phyloP scores from a whole-genome alignment of 2,888 invertebrate species.

The Eremobia ochroleuca region DNA sequence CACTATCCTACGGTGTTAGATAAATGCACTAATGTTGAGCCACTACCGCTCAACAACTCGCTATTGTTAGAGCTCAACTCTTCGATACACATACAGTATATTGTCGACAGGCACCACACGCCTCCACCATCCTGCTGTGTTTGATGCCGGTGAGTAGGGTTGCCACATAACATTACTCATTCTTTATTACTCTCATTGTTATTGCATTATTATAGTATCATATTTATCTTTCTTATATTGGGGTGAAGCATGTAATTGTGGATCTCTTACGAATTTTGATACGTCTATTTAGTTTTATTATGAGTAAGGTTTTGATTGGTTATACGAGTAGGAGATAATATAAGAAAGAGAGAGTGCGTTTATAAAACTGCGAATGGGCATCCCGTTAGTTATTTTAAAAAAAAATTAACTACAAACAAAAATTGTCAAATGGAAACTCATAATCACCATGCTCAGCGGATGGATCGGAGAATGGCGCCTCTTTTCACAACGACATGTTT shows the following conservation, averaged over 20 bases:
- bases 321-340: background rate
- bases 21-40: too few relatives aligned
- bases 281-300: background rate
- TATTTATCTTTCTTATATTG: slow-evolving; percentile 21
- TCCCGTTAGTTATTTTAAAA: too few relatives aligned
- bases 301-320: background rate
- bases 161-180: slow-evolving; percentile 45
- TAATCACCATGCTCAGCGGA: background rate
- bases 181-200: slow-evolving; percentile 41
- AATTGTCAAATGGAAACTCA: background rate
- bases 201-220: slow-evolving; percentile 36
- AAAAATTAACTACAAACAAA: background rate
- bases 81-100: slow-evolving; percentile 47
- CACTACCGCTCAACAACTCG: background rate
- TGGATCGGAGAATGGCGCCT: background rate
- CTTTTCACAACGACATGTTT: background rate
- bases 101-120: slow-evolving; percentile 61
- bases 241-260: slow-evolving; percentile 7
- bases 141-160: slow-evolving; percentile 60
- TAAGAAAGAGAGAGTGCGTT: background rate
- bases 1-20: too few relatives aligned
- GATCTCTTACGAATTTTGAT: background rate
- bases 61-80: background rate
- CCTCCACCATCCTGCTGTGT: slow-evolving; percentile 66
- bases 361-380: background rate